Evolutionary conservation across 1,140 invertebrate genomes (phyloP).

Genomic region (Lamellibrachia luymesi): DNA sequence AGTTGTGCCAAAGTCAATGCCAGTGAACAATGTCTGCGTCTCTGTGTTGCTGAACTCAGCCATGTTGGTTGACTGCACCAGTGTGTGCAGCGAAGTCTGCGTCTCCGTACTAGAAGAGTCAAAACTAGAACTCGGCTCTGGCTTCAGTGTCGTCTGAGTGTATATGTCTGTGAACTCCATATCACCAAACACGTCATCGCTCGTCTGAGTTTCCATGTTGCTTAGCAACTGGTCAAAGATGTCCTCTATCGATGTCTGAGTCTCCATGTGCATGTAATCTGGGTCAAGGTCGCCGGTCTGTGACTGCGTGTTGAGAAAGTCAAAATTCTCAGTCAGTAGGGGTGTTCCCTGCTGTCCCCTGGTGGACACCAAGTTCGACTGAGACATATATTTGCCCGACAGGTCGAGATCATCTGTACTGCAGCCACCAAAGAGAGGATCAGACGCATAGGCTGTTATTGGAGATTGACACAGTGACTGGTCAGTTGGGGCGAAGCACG

Average conservation of each 20-base stretch:
- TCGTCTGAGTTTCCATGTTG: constrained; percentile 14
- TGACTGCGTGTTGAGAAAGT: not conserved
- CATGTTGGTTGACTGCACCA: not conserved
- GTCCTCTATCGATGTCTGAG: not conserved
- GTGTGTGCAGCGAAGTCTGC: not conserved
- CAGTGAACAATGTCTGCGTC: not conserved
- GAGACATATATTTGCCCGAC: not conserved
- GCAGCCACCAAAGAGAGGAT: not conserved
- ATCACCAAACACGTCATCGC: constrained; percentile 10
- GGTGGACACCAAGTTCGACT: not conserved
- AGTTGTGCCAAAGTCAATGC: not conserved
- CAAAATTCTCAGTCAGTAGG: not conserved
- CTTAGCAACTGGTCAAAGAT: constrained; percentile 3
- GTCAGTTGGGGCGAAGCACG: not conserved
- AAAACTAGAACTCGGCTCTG: not conserved
- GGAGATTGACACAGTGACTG: not conserved
- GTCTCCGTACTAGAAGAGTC: not conserved
- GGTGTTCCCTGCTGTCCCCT: not conserved
- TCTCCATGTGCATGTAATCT: constrained; percentile 15
- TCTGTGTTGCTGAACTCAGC: not conserved
- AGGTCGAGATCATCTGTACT: not conserved
- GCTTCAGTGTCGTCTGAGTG: not conserved
- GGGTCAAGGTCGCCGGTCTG: constrained; percentile 1
- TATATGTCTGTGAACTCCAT: not conserved
- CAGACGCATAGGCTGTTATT: not conserved